Conservation (phyloP, 2,888 invertebrate species). For the Coremacera marginata region DNA sequence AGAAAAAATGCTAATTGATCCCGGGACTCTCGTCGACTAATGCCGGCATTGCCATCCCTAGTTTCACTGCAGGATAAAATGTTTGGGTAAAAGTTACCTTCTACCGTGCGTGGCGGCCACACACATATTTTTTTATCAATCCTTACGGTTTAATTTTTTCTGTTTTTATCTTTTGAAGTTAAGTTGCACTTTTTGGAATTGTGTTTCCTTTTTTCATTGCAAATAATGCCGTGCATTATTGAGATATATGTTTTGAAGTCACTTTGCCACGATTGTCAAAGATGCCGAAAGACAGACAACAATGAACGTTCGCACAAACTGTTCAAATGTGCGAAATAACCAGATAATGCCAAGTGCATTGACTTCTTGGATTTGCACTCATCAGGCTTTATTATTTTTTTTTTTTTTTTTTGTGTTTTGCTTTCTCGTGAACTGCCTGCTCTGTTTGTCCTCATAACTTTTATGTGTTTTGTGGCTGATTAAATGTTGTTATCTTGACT, state of each 20-base stretch:
- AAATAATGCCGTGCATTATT: neutral
- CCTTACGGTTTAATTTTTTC: no score
- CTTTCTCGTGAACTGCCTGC: conserved; percentile 18
- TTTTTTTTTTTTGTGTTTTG: neutral
- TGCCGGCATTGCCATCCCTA: no score
- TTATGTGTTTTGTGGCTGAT: neutral
- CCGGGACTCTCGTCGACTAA: no score
- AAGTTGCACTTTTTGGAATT: no score
- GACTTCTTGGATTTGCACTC: conserved; percentile 9
- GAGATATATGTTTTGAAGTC: neutral
- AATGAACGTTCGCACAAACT: neutral
- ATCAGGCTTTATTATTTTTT: neutral
- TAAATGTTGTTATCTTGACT: neutral
- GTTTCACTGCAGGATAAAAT: no score
- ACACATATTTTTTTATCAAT: no score
- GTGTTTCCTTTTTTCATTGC: no score
- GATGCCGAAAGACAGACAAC: neutral
- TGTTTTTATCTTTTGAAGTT: no score
- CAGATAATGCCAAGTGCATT: conserved; percentile 11
- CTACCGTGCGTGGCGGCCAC: no score
- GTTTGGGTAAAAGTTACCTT: no score
- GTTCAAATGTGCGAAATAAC: neutral
- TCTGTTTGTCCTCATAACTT: neutral
- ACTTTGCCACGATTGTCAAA: neutral
- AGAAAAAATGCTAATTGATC: no score